Evolutionary conservation across 2,888 invertebrate species (phyloP).

Genomic region (Dione vanillae): DNA sequence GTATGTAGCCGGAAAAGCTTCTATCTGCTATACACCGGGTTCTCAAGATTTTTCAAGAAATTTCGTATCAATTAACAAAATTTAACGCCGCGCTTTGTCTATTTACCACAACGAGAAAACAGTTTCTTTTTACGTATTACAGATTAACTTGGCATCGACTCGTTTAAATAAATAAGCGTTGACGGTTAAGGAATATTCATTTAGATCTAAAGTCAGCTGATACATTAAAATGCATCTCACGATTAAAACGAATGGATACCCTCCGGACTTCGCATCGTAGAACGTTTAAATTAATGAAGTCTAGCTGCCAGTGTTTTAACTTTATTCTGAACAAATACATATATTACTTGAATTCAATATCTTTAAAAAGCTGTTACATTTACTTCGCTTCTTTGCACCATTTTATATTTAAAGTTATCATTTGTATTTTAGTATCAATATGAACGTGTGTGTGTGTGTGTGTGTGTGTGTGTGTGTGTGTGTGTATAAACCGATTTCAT

Average conservation of each 20-base stretch:
- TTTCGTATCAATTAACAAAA: no score
- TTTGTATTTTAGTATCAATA: no score
- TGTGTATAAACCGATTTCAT: no score
- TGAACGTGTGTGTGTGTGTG: no score
- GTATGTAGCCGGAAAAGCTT: no score
- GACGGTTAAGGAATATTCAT: conserved; percentile 42
- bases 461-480: no score
- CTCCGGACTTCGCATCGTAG: conserved; percentile 38
- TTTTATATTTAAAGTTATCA: background rate
- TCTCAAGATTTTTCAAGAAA: no score
- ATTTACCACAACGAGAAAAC: no score
- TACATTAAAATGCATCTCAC: conserved; percentile 47
- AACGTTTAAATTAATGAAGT: conserved; percentile 47
- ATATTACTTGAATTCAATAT: conserved; percentile 34
- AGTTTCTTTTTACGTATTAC: background rate
- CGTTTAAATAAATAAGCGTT: conserved; percentile 19
- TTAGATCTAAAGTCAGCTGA: conserved; percentile 46
- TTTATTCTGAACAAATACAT: conserved; percentile 30
- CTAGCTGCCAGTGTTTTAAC: conserved; percentile 31
- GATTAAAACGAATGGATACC: conserved; percentile 41
- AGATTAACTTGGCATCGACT: background rate
- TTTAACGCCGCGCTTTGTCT: no score
- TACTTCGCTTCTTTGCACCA: background rate
- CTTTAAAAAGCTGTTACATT: conserved; percentile 7
- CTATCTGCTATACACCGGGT: no score